These are phyloP conservation scores for Brienomyrus brachyistius DNA, from an alignment of 2,113 vertebrate genomes.

Conservation along the genomic window DNA sequence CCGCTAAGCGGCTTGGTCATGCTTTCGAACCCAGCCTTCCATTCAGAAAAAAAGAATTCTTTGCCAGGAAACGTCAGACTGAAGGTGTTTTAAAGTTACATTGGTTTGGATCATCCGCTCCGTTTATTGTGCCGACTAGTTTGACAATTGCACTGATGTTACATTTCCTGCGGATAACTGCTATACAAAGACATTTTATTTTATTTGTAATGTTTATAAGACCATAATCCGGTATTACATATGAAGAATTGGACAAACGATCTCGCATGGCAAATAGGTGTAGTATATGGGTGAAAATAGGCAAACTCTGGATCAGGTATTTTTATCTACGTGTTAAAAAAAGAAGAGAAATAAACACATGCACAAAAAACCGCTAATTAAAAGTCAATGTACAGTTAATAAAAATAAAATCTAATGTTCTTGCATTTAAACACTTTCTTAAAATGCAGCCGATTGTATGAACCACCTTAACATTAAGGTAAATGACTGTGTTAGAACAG, in stretches of 20 bases:
- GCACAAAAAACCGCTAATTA: background rate
- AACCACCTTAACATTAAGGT: background rate
- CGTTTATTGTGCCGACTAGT: background rate
- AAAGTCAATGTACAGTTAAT: background rate
- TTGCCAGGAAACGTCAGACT: background rate
- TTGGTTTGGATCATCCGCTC: background rate
- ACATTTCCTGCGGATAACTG: background rate
- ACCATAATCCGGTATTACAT: background rate
- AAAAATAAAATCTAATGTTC: background rate
- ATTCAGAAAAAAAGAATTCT: background rate
- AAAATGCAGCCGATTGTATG: background rate
- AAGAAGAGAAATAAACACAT: background rate
- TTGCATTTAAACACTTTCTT: background rate
- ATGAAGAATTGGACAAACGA: background rate
- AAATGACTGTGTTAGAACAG: background rate
- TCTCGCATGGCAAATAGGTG: background rate
- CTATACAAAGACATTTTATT: background rate
- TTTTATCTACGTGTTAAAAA: background rate
- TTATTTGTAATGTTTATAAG: background rate
- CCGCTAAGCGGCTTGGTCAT: background rate
- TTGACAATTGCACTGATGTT: background rate
- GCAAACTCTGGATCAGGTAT: background rate
- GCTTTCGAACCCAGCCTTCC: background rate
- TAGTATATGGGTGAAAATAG: background rate
- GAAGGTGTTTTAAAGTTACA: background rate